These are phyloP conservation scores for Limnephilus marmoratus DNA, from an alignment of 2,888 invertebrate genomes.

Conservation along the genomic window DNA sequence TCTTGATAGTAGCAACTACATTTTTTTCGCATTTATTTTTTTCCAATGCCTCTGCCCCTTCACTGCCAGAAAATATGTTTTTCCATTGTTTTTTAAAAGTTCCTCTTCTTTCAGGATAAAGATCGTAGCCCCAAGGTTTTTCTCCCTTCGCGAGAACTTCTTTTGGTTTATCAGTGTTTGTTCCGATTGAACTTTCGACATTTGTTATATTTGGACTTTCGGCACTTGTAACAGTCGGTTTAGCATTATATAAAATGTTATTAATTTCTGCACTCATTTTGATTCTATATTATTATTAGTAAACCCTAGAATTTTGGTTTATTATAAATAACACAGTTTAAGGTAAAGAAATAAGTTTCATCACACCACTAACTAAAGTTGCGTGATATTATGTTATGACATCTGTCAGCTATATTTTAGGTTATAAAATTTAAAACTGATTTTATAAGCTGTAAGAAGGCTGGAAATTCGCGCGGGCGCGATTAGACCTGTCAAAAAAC, in stretches of 20 bases:
- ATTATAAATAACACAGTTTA: background rate
- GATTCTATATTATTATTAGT: background rate
- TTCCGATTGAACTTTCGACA: background rate
- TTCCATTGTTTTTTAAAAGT: conserved; percentile 77
- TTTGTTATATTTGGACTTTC: background rate
- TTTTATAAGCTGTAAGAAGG: too few relatives aligned
- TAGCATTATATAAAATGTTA: background rate
- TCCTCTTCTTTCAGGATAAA: conserved; percentile 89
- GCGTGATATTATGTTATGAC: background rate
- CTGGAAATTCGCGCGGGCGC: too few relatives aligned
- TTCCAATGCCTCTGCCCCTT: conserved; percentile 83
- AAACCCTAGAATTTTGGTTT: background rate
- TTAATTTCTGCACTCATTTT: conserved; percentile 2
- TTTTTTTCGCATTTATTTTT: conserved; percentile 89
- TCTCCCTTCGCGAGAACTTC: background rate
- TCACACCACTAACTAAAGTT: background rate
- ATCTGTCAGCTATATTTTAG: background rate
- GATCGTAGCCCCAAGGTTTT: conserved; percentile 84
- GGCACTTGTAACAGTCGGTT: background rate
- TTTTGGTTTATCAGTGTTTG: background rate
- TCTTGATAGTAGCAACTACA: conserved; percentile 85
- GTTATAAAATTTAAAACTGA: conserved; percentile 28
- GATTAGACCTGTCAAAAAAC: too few relatives aligned
- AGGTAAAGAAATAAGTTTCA: background rate
- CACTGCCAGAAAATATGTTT: conserved; percentile 79